A percentile compares a stretch with the other conserved stretches of the same genome.
phyloP scores from a whole-genome alignment of 1,140 invertebrate species.

The Magallana angulata region DNA sequence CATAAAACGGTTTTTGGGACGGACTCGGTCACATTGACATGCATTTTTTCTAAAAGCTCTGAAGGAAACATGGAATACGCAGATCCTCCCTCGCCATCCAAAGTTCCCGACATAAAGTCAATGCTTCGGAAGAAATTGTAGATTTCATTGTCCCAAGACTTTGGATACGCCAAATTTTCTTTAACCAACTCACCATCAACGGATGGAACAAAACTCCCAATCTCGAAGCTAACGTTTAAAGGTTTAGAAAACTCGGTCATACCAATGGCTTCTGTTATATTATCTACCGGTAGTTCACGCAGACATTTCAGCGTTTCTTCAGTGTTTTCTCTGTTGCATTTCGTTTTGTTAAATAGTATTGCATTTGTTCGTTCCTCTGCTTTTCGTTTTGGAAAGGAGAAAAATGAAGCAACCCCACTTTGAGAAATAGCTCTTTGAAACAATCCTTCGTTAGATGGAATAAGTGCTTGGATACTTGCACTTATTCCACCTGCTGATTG shows the following conservation, averaged over 20 bases:
- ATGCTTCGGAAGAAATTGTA: not conserved
- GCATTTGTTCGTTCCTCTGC: not conserved
- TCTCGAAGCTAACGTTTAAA: not conserved
- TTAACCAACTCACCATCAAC: not conserved
- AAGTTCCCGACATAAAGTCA: not conserved
- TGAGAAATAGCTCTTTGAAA: slow-evolving; percentile 57
- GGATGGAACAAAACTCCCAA: not conserved
- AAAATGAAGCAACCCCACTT: slow-evolving; percentile 85
- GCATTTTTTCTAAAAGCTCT: not conserved
- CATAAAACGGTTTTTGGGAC: not conserved
- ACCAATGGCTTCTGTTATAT: not conserved
- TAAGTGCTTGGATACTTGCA: slow-evolving; percentile 46
- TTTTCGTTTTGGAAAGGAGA: not conserved
- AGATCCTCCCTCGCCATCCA: not conserved
- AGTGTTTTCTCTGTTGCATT: not conserved
- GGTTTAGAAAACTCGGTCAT: not conserved
- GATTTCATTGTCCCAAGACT: not conserved
- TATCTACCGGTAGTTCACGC: not conserved
- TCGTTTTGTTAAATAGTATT: not conserved
- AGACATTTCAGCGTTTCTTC: slow-evolving; percentile 6
- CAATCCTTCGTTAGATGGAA: slow-evolving; percentile 47
- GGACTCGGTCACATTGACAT: not conserved
- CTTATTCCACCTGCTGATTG: slow-evolving; percentile 60
- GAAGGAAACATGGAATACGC: not conserved
- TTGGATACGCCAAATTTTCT: not conserved